Evolutionary conservation across 2,797 vertebrate species (phyloP).

Genomic region (Neopelma chrysocephalum): DNA sequence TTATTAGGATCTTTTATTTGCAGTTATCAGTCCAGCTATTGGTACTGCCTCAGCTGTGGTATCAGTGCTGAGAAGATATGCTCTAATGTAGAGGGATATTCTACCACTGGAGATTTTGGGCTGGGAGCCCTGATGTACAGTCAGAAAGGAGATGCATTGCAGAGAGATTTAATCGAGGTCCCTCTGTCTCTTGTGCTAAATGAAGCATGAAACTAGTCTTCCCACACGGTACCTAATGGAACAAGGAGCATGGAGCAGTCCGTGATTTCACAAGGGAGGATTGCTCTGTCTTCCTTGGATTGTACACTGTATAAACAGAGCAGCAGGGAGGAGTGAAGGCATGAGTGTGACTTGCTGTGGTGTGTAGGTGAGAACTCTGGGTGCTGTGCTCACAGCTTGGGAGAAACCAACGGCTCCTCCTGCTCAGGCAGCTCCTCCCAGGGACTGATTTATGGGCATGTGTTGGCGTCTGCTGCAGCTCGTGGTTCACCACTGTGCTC

Average conservation of each 20-base stretch:
- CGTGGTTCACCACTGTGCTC: not conserved
- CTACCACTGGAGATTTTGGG: conserved; percentile 1
- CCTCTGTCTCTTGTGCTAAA: conserved; percentile 53
- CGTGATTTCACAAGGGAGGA: not conserved
- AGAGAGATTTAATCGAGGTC: conserved; percentile 37
- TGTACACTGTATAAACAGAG: not conserved
- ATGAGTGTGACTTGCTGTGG: not conserved
- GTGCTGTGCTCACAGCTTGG: not conserved
- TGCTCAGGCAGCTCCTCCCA: not conserved
- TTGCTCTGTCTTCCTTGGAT: not conserved
- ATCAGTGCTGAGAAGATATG: not conserved
- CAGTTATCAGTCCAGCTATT: not conserved
- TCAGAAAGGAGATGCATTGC: conserved; percentile 5
- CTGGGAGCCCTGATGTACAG: not conserved
- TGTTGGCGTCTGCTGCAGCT: not conserved
- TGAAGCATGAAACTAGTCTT: conserved; percentile 32
- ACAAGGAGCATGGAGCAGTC: not conserved
- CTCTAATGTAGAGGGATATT: not conserved
- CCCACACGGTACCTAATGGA: conserved; percentile 21
- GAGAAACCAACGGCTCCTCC: not conserved
- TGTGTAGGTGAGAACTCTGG: not conserved
- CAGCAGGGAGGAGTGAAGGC: not conserved
- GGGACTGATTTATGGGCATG: not conserved
- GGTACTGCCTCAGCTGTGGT: not conserved
- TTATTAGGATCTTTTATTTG: not conserved